phyloP scores from a whole-genome alignment of 37 sponge, comb jelly and placozoan genomes.

The Spongilla lacustris region DNA sequence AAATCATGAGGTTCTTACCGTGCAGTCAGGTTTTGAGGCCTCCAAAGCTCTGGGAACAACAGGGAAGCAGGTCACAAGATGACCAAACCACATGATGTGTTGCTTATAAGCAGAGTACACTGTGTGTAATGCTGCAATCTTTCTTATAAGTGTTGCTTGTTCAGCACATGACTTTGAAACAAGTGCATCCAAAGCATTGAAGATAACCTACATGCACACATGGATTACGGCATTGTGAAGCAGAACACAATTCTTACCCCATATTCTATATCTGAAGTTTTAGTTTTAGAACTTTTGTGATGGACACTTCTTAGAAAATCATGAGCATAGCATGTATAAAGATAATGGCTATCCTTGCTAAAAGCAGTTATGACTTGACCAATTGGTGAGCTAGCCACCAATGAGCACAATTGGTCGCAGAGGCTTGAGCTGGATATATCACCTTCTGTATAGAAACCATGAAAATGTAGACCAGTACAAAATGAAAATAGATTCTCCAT shows the following conservation, averaged over 20 bases:
- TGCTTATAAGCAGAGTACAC: slow-evolving; percentile 19
- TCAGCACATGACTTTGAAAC: neutral
- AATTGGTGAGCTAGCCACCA: neutral
- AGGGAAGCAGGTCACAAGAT: slow-evolving; percentile 12
- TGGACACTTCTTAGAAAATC: neutral
- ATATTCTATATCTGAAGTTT: neutral
- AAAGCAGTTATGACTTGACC: neutral
- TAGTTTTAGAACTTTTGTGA: neutral
- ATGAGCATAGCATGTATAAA: neutral
- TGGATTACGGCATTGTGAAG: neutral
- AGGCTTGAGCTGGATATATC: neutral
- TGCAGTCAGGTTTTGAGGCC: neutral
- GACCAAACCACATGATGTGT: slow-evolving; percentile 32
- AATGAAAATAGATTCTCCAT: neutral
- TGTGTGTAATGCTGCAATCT: slow-evolving; percentile 18
- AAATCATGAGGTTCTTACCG: neutral
- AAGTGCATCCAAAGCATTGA: neutral
- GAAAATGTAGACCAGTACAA: neutral
- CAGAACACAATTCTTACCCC: neutral
- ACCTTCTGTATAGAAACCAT: neutral
- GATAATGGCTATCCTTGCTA: neutral
- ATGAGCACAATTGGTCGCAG: neutral
- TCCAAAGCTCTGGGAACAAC: neutral
- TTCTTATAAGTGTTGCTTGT: neutral
- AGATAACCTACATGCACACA: neutral